These are phyloP conservation scores for Meriones psammophilus DNA, from an alignment of 2,797 vertebrate species.

Conservation along the genomic window DNA sequence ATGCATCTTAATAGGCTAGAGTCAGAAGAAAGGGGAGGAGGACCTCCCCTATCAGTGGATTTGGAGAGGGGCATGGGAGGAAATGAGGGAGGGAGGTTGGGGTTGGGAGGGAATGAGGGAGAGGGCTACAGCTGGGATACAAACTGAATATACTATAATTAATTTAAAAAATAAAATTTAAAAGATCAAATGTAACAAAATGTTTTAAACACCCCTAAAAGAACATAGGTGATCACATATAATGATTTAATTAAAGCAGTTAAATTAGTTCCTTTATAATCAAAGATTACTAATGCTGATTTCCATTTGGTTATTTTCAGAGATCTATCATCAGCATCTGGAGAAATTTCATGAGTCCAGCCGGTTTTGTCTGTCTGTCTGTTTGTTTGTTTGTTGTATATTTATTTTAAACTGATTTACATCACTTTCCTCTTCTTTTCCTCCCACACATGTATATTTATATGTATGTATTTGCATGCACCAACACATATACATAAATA, in stretches of 20 bases:
- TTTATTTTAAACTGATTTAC: background rate
- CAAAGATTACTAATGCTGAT: background rate
- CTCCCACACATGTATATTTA: background rate
- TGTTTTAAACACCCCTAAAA: slow-evolving; percentile 25
- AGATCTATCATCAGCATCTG: background rate
- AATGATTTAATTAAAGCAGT: background rate
- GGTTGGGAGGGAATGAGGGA: too few species aligned
- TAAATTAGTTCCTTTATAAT: background rate
- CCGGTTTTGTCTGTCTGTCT: too few species aligned
- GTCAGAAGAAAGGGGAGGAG: too few species aligned
- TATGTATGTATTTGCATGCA: background rate
- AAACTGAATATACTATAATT: too few species aligned
- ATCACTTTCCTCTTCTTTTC: background rate
- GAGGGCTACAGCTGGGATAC: too few species aligned
- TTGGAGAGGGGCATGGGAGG: too few species aligned
- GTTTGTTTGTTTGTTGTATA: background rate
- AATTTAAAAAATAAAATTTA: too few species aligned
- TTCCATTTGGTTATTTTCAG: background rate
- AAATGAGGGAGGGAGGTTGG: too few species aligned
- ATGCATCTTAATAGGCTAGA: too few species aligned
- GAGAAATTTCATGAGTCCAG: background rate
- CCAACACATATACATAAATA: background rate
- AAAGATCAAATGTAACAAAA: background rate
- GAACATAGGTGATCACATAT: background rate
- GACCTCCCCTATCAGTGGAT: too few species aligned